Evolutionary conservation across 2,113 vertebrate species (phyloP).

Genomic region (Actenoides lindsayi): DNA sequence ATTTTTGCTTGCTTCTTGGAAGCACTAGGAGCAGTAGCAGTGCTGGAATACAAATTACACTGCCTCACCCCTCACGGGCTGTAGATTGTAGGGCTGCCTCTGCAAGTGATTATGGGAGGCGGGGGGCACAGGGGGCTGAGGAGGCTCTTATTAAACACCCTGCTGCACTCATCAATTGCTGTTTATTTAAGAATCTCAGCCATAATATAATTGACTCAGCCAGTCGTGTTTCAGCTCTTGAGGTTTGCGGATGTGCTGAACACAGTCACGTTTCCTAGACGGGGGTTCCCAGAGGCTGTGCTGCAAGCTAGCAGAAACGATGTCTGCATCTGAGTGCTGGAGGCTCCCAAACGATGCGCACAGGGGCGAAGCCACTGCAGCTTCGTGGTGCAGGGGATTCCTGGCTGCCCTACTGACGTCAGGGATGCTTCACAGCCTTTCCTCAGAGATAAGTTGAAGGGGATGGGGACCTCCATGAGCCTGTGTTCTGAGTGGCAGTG

Average conservation of each 20-base stretch:
- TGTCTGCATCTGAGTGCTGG: not conserved
- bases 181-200: not conserved
- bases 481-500: not conserved
- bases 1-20: slow-evolving; percentile 66
- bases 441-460: not conserved
- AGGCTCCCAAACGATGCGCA: not conserved
- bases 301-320: not conserved
- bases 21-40: slow-evolving; percentile 23
- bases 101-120: not conserved
- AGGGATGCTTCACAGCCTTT: not conserved
- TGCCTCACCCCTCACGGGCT: not conserved
- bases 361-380: not conserved
- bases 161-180: not conserved
- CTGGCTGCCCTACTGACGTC: slow-evolving; percentile 18
- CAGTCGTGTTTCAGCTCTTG: not conserved
- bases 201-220: not conserved
- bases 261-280: not conserved
- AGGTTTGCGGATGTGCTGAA: not conserved
- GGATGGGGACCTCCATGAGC: not conserved
- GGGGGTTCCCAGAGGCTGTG: not conserved
- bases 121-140: not conserved
- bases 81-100: not conserved
- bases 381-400: slow-evolving; percentile 37
- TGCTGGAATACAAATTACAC: slow-evolving; percentile 21
- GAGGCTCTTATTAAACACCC: not conserved